Evolutionary conservation across 2,797 vertebrate genomes (phyloP).

Genomic region (Bovichtus variegatus): DNA sequence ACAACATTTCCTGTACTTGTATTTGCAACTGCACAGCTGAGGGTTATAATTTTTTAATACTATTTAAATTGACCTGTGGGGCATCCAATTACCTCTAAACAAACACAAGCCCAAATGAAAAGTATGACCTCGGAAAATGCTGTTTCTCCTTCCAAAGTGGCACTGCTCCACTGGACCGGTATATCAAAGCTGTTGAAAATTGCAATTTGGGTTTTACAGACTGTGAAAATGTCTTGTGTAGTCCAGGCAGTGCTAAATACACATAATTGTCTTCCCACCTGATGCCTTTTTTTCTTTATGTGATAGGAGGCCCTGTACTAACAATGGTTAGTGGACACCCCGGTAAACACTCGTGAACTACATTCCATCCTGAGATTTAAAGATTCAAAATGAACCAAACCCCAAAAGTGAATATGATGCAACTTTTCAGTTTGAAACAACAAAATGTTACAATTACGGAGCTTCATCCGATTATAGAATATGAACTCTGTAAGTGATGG

Average conservation of each 20-base stretch:
- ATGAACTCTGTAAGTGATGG: background rate
- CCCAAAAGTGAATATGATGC: background rate
- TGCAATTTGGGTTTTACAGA: too few relatives aligned
- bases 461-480: background rate
- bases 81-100: background rate
- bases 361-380: background rate
- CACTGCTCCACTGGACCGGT: too few relatives aligned
- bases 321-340: background rate
- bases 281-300: background rate
- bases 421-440: too few relatives aligned
- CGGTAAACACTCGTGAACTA: background rate
- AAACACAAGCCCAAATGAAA: constrained; percentile 26
- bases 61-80: too few relatives aligned
- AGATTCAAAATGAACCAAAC: background rate
- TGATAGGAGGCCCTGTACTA: background rate
- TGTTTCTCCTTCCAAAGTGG: too few relatives aligned
- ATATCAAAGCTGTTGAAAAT: too few relatives aligned
- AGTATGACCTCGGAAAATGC: too few relatives aligned
- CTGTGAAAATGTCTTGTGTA: too few relatives aligned
- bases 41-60: too few relatives aligned
- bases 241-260: too few relatives aligned
- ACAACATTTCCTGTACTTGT: background rate
- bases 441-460: background rate
- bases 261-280: too few relatives aligned
- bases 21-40: background rate